A percentile compares a stretch with the other conserved stretches of the same genome.
phyloP scores from a whole-genome alignment of 2,888 invertebrate genomes.

The Mythimna albipuncta region DNA sequence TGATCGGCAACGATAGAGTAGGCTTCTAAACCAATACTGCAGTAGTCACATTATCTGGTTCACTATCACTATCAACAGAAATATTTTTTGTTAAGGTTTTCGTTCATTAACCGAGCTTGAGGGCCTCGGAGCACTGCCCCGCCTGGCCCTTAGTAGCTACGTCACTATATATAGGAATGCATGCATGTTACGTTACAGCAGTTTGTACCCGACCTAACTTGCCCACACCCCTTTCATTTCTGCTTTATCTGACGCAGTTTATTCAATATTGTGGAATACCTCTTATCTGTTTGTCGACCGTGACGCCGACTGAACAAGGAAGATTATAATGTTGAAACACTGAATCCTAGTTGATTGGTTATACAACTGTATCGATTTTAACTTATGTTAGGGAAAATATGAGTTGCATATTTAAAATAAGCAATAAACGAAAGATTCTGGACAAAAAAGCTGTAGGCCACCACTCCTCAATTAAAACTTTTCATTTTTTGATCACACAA shows the following conservation, averaged over 20 bases:
- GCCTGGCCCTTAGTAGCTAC: too few relatives aligned
- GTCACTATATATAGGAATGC: too few relatives aligned
- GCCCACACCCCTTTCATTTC: constrained; percentile 32
- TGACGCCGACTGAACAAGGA: constrained; percentile 8
- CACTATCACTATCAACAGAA: too few relatives aligned
- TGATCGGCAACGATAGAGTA: too few relatives aligned
- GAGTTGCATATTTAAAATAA: background rate
- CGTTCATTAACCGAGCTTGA: too few relatives aligned
- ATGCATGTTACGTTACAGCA: too few relatives aligned
- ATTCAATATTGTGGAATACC: constrained; percentile 25
- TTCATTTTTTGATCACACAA: too few relatives aligned
- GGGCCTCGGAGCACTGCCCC: too few relatives aligned
- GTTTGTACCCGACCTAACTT: background rate
- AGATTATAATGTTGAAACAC: constrained; percentile 9
- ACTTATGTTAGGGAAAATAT: background rate
- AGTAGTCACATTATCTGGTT: too few relatives aligned
- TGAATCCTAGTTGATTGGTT: background rate
- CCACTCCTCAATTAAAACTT: background rate
- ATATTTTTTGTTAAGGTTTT: too few relatives aligned
- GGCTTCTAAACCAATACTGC: too few relatives aligned
- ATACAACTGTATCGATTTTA: background rate
- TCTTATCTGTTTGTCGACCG: constrained; percentile 34
- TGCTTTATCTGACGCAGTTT: constrained; percentile 37
- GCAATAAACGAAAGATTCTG: background rate
- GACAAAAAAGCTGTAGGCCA: background rate